Conservation (phyloP, 2,797 vertebrate species). For the Pantherophis vulpinus region DNA sequence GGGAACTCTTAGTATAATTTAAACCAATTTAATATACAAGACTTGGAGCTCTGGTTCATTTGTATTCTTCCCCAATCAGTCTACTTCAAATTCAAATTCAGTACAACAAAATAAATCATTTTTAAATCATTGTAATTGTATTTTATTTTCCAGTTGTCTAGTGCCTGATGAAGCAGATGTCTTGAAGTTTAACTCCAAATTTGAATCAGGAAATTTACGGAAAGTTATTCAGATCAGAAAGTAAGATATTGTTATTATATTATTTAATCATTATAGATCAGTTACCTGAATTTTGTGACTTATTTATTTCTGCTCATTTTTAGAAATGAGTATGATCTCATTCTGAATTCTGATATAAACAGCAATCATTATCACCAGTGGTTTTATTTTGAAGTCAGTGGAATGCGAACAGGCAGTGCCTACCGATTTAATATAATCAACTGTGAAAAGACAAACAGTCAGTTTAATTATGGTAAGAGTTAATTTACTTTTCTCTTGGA, state of each 20-base stretch:
- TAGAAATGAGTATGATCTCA: constrained; percentile 95
- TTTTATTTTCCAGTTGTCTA: constrained; percentile 72
- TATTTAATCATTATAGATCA: constrained; percentile 20
- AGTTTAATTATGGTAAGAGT: constrained; percentile 96
- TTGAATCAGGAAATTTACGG: constrained; percentile 96
- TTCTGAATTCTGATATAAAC: constrained; percentile 98
- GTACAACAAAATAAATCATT: background rate
- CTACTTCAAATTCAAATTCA: background rate
- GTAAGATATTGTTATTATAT: constrained; percentile 74
- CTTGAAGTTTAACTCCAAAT: constrained; percentile 96
- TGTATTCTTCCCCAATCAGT: background rate
- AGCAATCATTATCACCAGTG: constrained; percentile 99
- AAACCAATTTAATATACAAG: background rate
- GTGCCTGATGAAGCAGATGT: constrained; percentile 83
- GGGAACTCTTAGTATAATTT: background rate
- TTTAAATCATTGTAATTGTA: background rate
- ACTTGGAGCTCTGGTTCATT: background rate
- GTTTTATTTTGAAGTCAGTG: constrained; percentile 99
- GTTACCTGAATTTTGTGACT: constrained; percentile 48
- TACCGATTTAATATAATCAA: constrained; percentile 99
- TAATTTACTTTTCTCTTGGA: constrained; percentile 34
- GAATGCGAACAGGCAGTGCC: constrained; percentile 84
- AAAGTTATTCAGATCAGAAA: constrained; percentile 97
- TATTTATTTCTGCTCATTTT: constrained; percentile 57
- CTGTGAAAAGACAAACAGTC: constrained; percentile 98